These are phyloP conservation scores for Chrysomela aeneicollis DNA, from an alignment of 2,888 invertebrate genomes.

Conservation along the genomic window DNA sequence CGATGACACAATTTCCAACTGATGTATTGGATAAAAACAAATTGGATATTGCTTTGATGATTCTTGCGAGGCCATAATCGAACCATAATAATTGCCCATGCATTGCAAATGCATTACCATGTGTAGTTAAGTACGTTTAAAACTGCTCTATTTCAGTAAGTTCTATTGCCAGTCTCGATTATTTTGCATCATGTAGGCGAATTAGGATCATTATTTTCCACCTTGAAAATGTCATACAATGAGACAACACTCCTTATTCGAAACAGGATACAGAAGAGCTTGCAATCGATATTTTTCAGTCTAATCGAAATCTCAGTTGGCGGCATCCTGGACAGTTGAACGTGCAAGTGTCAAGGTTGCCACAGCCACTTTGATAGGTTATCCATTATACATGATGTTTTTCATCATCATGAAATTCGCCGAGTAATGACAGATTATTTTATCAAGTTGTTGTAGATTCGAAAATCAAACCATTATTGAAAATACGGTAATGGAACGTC, in stretches of 20 bases:
- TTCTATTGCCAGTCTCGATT: neutral
- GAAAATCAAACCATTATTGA: too few relatives aligned
- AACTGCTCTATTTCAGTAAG: neutral
- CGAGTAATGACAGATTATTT: too few relatives aligned
- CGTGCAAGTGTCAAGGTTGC: constrained; percentile 18
- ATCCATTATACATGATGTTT: neutral
- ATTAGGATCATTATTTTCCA: neutral
- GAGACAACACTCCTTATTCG: constrained; percentile 5
- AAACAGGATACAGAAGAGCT: constrained; percentile 2
- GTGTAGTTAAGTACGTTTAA: too few relatives aligned
- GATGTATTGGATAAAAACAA: too few relatives aligned
- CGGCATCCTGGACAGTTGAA: constrained; percentile 29
- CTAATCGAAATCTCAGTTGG: constrained; percentile 17
- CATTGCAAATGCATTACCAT: too few relatives aligned
- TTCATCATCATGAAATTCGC: neutral
- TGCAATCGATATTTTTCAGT: neutral
- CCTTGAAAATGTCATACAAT: constrained; percentile 1
- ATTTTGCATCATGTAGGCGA: neutral
- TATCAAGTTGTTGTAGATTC: too few relatives aligned
- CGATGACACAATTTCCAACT: too few relatives aligned
- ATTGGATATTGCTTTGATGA: too few relatives aligned
- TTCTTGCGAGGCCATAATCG: too few relatives aligned
- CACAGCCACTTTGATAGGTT: constrained; percentile 7
- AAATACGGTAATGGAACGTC: too few relatives aligned
- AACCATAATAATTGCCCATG: too few relatives aligned